Percentiles rank a stretch among this genome's conserved stretches.
Evolutionary conservation across 2,888 invertebrate species (phyloP).

Genomic region (Brassicogethes aeneus): DNA sequence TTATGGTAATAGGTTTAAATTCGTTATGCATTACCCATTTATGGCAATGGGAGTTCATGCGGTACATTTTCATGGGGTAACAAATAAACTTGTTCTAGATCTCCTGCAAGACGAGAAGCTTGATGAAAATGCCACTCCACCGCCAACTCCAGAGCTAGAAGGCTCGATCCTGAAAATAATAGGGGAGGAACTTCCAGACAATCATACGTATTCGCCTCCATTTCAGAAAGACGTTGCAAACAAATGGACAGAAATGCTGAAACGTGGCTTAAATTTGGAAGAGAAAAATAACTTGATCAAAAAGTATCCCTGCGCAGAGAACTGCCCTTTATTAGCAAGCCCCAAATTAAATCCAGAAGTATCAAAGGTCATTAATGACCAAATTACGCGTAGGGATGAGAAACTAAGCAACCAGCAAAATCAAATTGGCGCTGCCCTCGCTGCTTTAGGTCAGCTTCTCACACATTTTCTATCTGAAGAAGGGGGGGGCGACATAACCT

Average conservation of each 20-base stretch:
- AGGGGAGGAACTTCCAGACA: too few relatives aligned
- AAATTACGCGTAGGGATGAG: neutral
- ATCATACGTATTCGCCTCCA: neutral
- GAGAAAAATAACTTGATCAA: neutral
- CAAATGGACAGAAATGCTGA: neutral
- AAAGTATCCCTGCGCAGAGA: neutral
- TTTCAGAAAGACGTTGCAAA: neutral
- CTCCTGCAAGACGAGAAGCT: too few relatives aligned
- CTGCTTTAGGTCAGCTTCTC: conserved; percentile 4
- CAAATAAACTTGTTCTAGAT: too few relatives aligned
- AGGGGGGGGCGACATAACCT: conserved; percentile 1
- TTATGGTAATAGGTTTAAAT: too few relatives aligned
- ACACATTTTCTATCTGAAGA: conserved; percentile 1
- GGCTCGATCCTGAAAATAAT: too few relatives aligned
- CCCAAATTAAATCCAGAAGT: neutral
- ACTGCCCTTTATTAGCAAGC: neutral
- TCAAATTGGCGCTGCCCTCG: conserved; percentile 4
- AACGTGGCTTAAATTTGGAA: neutral
- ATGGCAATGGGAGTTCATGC: too few relatives aligned
- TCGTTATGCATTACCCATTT: too few relatives aligned
- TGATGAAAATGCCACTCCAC: too few relatives aligned
- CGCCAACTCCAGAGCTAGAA: too few relatives aligned
- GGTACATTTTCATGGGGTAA: too few relatives aligned
- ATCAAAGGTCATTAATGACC: neutral
- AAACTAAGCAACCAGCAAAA: conserved; percentile 1